These are phyloP conservation scores for Athene noctua DNA, from an alignment of 2,113 vertebrate genomes.

Conservation along the genomic window DNA sequence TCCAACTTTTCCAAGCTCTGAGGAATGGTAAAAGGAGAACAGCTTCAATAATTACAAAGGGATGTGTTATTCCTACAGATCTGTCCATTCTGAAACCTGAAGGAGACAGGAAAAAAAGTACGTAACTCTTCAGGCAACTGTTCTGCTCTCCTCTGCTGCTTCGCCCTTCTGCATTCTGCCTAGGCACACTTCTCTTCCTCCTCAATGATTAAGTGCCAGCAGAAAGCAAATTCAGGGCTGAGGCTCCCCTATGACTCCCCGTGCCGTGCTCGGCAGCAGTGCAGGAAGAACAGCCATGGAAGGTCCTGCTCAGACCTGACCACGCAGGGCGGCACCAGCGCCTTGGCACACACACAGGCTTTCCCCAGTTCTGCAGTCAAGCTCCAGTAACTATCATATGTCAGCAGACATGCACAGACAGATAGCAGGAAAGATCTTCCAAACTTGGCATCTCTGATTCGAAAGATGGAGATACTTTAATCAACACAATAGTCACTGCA, in stretches of 20 bases:
- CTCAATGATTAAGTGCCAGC: not conserved
- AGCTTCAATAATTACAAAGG: not conserved
- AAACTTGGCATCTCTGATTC: not conserved
- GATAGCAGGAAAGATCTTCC: not conserved
- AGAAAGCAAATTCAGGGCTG: not conserved
- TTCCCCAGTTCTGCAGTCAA: not conserved
- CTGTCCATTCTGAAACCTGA: not conserved
- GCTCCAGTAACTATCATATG: rapidly evolving
- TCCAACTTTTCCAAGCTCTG: not conserved
- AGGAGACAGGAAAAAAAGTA: not conserved
- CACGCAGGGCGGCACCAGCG: rapidly evolving
- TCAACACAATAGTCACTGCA: not conserved
- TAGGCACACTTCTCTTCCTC: not conserved
- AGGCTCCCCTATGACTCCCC: not conserved
- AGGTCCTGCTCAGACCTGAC: not conserved
- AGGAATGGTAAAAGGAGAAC: not conserved
- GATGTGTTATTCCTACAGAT: not conserved
- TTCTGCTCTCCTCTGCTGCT: not conserved
- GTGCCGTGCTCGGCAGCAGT: rapidly evolving
- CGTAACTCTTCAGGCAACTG: not conserved
- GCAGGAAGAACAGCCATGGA: not conserved
- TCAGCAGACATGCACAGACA: not conserved
- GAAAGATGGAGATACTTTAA: not conserved
- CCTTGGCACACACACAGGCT: not conserved
- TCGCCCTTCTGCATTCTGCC: not conserved